Evolutionary conservation across 2,113 vertebrate species (phyloP).

Genomic region (Malurus cyaneus): DNA sequence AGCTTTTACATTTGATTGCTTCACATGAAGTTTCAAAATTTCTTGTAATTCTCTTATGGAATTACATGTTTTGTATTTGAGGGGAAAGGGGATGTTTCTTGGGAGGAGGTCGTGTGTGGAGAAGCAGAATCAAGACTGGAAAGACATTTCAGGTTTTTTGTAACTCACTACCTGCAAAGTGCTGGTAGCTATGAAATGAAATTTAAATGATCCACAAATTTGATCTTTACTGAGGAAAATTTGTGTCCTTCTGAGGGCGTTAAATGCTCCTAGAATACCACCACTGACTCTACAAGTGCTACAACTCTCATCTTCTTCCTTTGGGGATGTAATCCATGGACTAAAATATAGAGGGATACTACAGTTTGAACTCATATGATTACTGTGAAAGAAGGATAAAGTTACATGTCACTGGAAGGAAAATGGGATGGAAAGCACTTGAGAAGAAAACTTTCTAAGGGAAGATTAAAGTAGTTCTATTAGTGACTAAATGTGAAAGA

Average conservation of each 20-base stretch:
- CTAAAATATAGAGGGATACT: background rate
- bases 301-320: background rate
- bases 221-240: background rate
- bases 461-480: background rate
- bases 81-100: background rate
- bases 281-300: background rate
- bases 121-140: background rate
- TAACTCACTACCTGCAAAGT: background rate
- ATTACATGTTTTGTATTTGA: background rate
- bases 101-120: background rate
- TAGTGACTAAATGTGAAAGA: background rate
- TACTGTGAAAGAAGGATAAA: background rate
- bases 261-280: background rate
- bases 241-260: background rate
- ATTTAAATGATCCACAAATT: background rate
- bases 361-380: background rate
- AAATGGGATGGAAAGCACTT: background rate
- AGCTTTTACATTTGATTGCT: background rate
- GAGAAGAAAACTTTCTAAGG: background rate
- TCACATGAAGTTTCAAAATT: background rate
- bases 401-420: background rate
- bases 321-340: background rate
- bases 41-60: background rate
- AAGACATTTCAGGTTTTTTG: background rate
- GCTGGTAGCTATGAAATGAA: background rate